Base-by-base conservation (phyloP, 2,888 invertebrate species). In the Sesia bembeciformis region DNA sequence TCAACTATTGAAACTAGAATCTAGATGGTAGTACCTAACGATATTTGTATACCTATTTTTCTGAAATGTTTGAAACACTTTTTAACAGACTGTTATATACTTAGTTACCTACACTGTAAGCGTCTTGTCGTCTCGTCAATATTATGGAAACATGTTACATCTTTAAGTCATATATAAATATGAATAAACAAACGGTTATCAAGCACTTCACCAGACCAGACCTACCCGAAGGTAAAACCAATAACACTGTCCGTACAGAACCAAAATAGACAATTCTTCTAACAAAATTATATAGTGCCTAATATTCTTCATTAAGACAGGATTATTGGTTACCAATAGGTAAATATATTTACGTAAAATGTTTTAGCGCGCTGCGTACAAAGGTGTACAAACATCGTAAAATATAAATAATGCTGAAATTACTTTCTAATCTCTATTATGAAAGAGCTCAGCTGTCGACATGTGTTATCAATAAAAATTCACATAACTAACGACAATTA, bases 371-470 rank as follows among this genome's bases (percentile, higher is more conserved):
- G 23, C 2, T 2, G 23, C 7, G 23, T 23, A 46, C 46, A 8
- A 71, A 74, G 66, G 69, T 85, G 83, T 72, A 78, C 70, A 84
- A 85, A 83, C 85, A 83, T 72, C 72, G 66, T 82, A 70, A 79
- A 79, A 67, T 57, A 57, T 39, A 50, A 50, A 39, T 38, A 50
- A 42, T 42, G 42, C 42, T 50, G 50, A 50, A 50, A 50, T 50
- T 39, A 50, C 50, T 50, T 50, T 50, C 23, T 50, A 50, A 50
- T 50, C 50, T 50, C 7, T 6, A 39, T 56, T 51, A 60, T 60
- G 57, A 59, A 64, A 61, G 60, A 68, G 68, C 64, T 70, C 64
- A 68, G 62, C 63, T 65, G 61, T 56, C 62, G 63, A 67, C 84
- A 85, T 69, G 75, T 86, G 85, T 62, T 72, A 68, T 66, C 76